These are phyloP conservation scores for Ardeotis arabs DNA, from an alignment of 2,113 vertebrate species.

Conservation along the genomic window DNA sequence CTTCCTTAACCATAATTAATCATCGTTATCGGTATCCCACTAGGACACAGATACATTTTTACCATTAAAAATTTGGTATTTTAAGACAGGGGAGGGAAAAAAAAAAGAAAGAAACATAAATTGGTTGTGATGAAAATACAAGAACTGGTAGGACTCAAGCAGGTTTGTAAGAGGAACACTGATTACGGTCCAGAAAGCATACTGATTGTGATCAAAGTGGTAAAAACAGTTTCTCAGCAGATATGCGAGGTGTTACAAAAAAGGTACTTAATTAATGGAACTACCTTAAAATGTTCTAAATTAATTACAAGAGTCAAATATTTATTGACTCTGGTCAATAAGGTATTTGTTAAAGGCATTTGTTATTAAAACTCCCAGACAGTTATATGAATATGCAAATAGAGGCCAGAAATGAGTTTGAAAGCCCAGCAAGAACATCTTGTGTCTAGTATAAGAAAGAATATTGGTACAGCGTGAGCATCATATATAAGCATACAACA, in stretches of 20 bases:
- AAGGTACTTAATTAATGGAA: neutral
- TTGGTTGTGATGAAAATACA: neutral
- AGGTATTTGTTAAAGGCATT: neutral
- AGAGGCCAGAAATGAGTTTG: neutral
- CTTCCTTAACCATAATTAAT: neutral
- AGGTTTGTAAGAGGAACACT: neutral
- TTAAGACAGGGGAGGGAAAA: neutral
- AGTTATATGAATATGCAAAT: neutral
- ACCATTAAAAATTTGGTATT: neutral
- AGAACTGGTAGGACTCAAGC: neutral
- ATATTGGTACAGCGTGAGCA: neutral
- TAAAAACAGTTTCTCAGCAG: neutral
- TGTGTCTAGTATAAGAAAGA: neutral
- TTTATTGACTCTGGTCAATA: neutral
- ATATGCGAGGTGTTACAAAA: neutral
- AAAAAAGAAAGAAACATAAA: neutral
- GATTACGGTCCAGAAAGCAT: conserved; percentile 18
- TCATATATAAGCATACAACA: neutral
- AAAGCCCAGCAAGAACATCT: neutral
- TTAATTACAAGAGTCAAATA: neutral
- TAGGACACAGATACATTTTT: neutral
- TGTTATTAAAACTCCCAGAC: neutral
- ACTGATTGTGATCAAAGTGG: conserved; percentile 9
- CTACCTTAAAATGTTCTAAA: neutral
- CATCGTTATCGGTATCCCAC: neutral